A percentile compares a stretch with the other conserved stretches of the same genome.
Conservation (phyloP, 37 sponge, comb jelly and placozoan species). For the Oopsacas minuta region DNA sequence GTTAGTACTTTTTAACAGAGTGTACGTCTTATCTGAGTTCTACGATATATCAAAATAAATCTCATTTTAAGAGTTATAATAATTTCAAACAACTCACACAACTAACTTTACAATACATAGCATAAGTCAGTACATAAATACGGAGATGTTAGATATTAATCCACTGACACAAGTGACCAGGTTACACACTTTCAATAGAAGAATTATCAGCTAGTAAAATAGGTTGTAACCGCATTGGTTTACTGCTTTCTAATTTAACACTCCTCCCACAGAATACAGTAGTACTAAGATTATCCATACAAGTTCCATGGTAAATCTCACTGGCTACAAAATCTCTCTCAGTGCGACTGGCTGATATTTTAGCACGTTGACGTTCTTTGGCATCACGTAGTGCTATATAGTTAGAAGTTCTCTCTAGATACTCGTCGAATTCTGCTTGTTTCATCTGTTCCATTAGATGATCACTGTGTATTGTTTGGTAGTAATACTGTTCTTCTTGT, state of each 20-base stretch:
- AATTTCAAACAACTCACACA: no score
- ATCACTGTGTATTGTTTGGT: slow-evolving; percentile 21
- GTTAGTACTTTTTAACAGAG: no score
- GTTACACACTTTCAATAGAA: not conserved
- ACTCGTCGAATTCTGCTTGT: slow-evolving; percentile 26
- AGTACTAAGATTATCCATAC: not conserved
- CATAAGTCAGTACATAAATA: no score
- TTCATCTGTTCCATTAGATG: slow-evolving; percentile 32
- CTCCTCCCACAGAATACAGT: not conserved
- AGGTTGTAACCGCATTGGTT: not conserved
- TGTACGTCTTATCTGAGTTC: no score
- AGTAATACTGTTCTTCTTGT: slow-evolving; percentile 13
- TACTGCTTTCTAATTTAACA: not conserved
- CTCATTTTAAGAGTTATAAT: no score
- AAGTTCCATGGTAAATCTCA: not conserved
- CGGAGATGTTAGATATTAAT: no score
- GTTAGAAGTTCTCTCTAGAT: slow-evolving; percentile 48
- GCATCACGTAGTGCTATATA: slow-evolving; percentile 28
- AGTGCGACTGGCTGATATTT: not conserved
- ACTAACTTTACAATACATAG: no score
- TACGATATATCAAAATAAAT: no score
- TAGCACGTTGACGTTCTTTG: not conserved
- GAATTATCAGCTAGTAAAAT: not conserved
- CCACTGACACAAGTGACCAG: not conserved
- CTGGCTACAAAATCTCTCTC: not conserved